Evolutionary conservation across 1,140 invertebrate genomes (phyloP).

Genomic region (Cephus cinctus): DNA sequence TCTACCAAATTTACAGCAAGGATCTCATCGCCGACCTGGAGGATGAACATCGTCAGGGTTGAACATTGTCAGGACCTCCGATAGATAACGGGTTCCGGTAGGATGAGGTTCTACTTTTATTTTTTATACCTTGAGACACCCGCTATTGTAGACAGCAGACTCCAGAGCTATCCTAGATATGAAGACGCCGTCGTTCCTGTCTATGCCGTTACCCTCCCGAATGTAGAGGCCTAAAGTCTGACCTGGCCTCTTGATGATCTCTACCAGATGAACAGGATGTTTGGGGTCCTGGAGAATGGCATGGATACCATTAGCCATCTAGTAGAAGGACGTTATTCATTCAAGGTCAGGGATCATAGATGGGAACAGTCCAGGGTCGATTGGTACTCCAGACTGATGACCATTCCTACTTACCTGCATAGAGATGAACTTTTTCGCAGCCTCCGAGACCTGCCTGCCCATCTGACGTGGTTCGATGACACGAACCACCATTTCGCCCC

Average conservation of each 20-base stretch:
- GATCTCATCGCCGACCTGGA: slow-evolving; percentile 98
- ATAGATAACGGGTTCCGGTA: too few relatives aligned
- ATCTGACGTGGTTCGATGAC: slow-evolving; percentile 84
- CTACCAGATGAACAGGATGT: slow-evolving; percentile 89
- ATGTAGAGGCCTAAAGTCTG: slow-evolving; percentile 98
- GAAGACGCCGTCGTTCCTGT: slow-evolving; percentile 93
- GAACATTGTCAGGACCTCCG: too few relatives aligned
- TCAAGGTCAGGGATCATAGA: too few relatives aligned
- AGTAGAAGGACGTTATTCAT: too few relatives aligned
- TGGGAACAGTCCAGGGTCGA: too few relatives aligned
- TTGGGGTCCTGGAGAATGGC: slow-evolving; percentile 71
- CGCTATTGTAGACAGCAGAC: slow-evolving; percentile 94
- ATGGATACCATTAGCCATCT: too few relatives aligned
- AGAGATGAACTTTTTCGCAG: slow-evolving; percentile 77
- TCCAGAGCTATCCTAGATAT: slow-evolving; percentile 97
- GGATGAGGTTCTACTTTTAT: neutral
- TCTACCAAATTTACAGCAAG: slow-evolving; percentile 96
- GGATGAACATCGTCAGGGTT: too few relatives aligned
- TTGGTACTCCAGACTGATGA: too few relatives aligned
- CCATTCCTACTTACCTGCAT: slow-evolving; percentile 70
- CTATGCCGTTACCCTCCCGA: slow-evolving; percentile 92
- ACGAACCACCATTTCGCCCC: slow-evolving; percentile 92
- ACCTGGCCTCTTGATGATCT: slow-evolving; percentile 98
- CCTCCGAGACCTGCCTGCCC: slow-evolving; percentile 77
- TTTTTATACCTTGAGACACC: slow-evolving; percentile 76